phyloP scores from a whole-genome alignment of 2,888 invertebrate genomes.

The Xanthorhoe spadicearia region DNA sequence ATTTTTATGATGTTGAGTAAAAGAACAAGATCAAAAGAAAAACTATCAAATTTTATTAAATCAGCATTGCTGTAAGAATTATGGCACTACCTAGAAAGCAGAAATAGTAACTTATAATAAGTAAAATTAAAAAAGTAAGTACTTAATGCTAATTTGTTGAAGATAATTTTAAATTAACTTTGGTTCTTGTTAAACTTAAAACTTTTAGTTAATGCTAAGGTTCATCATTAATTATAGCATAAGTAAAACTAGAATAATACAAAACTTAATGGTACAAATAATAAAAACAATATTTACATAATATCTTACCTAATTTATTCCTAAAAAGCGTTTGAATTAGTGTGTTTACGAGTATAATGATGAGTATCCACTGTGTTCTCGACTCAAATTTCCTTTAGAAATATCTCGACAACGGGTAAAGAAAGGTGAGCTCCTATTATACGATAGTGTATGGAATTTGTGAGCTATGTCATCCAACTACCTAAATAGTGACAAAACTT shows the following conservation, averaged over 20 bases:
- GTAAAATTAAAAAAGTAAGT: background rate
- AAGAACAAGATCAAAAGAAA: background rate
- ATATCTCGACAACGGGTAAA: too few relatives aligned
- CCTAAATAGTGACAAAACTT: too few relatives aligned
- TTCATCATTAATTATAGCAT: background rate
- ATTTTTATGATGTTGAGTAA: background rate
- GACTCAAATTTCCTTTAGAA: too few relatives aligned
- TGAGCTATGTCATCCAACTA: too few relatives aligned
- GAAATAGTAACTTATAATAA: slow-evolving; percentile 13
- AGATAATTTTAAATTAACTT: background rate
- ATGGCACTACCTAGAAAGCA: slow-evolving; percentile 15
- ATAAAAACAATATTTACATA: background rate
- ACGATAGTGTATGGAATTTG: too few relatives aligned
- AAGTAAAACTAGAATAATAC: background rate
- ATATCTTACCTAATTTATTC: background rate
- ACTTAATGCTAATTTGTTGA: background rate
- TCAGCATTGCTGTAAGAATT: background rate
- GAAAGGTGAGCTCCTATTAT: too few relatives aligned
- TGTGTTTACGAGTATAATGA: background rate
- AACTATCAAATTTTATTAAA: slow-evolving; percentile 10
- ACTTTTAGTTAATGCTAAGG: background rate
- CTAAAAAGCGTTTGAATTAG: slow-evolving; percentile 1
- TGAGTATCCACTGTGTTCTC: too few relatives aligned
- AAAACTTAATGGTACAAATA: background rate
- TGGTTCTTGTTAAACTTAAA: background rate